Conservation (phyloP, 2,888 invertebrate genomes). For the Oeneis ivallda region DNA sequence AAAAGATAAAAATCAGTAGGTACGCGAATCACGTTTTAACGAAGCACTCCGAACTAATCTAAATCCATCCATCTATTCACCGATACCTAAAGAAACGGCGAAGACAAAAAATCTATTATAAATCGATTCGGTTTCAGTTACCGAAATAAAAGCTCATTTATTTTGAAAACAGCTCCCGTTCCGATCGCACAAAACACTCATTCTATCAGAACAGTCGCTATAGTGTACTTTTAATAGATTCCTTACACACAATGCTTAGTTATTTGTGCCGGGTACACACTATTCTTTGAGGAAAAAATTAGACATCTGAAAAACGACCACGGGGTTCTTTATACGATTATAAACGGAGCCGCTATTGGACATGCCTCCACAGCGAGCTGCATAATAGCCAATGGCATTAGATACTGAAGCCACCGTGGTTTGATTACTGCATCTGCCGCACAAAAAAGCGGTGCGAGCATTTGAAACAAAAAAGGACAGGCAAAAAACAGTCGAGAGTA, state of each 20-base stretch:
- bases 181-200: conserved; percentile 51
- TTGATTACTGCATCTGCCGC: conserved; percentile 60
- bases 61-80: conserved; percentile 19
- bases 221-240: conserved; percentile 60
- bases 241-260: conserved; percentile 60
- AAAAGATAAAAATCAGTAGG: conserved; percentile 23
- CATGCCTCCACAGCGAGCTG: conserved; percentile 49
- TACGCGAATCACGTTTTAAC: conserved; percentile 19
- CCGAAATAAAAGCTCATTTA: conserved; percentile 49
- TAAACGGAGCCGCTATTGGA: conserved; percentile 56
- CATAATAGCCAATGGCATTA: conserved; percentile 60
- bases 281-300: conserved; percentile 55
- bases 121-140: conserved; percentile 46
- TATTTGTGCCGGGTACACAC: conserved; percentile 55
- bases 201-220: conserved; percentile 50
- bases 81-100: conserved; percentile 22
- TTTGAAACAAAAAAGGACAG: conserved; percentile 57
- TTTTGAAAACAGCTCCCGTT: conserved; percentile 48
- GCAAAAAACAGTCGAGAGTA: conserved; percentile 42
- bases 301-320: conserved; percentile 48
- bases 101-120: conserved; percentile 44
- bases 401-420: conserved; percentile 47
- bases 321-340: conserved; percentile 60
- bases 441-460: conserved; percentile 49
- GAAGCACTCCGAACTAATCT: conserved; percentile 23